phyloP scores from a whole-genome alignment of 2,797 vertebrate genomes.

The Denticeps clupeoides region DNA sequence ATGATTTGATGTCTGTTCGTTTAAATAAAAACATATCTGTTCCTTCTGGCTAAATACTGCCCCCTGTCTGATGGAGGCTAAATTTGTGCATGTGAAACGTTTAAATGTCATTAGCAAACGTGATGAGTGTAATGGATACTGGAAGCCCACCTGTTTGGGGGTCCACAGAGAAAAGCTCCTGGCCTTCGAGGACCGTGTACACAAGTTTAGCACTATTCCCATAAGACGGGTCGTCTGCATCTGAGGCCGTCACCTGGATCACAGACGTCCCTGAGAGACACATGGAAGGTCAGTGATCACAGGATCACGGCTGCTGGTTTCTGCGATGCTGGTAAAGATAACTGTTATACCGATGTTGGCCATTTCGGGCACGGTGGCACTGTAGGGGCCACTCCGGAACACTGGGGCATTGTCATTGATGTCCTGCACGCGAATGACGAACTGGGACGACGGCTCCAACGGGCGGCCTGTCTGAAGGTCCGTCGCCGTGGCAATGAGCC shows the following conservation, averaged over 20 bases:
- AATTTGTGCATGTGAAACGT: too few species aligned
- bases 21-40: too few species aligned
- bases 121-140: background rate
- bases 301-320: background rate
- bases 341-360: conserved; percentile 66
- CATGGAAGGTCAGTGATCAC: conserved; percentile 1
- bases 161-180: conserved; percentile 91
- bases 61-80: too few species aligned
- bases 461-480: conserved; percentile 68
- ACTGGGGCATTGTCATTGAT: conserved; percentile 82
- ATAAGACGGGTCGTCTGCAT: conserved; percentile 91
- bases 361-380: conserved; percentile 76
- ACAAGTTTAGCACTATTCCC: conserved; percentile 91
- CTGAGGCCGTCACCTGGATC: conserved; percentile 88
- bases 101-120: too few species aligned
- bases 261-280: conserved; percentile 76
- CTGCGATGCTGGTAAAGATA: background rate
- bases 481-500: conserved; percentile 66
- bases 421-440: conserved; percentile 80
- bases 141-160: conserved; percentile 79
- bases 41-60: too few species aligned
- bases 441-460: conserved; percentile 74
- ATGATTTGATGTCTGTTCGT: too few species aligned
- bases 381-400: conserved; percentile 66
- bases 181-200: conserved; percentile 86